A percentile compares a stretch with the other conserved stretches of the same genome.
Evolutionary conservation across 1,140 invertebrate species (phyloP).

Genomic region (Scaptomyza hsui): DNA sequence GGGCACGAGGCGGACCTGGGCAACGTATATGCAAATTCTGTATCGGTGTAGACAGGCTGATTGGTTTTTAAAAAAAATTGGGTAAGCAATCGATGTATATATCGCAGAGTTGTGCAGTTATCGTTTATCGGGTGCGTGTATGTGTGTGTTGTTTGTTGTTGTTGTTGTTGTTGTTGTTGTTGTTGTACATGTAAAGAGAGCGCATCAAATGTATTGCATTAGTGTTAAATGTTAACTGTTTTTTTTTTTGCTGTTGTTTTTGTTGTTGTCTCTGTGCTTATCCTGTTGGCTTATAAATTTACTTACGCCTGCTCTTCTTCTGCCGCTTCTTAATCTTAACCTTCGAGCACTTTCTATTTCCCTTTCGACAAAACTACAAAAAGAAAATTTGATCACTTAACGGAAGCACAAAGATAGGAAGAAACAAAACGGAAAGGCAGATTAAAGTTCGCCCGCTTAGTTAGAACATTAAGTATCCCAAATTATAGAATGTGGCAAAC

Average conservation of each 20-base stretch:
- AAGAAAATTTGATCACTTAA: constrained; percentile 39
- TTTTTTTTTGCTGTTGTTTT: not conserved
- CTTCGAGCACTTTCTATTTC: constrained; percentile 70
- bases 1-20: constrained; percentile 86
- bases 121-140: constrained; percentile 17
- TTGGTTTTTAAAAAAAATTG: constrained; percentile 24
- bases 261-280: constrained; percentile 22
- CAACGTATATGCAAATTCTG: constrained; percentile 56
- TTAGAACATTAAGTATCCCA: constrained; percentile 33
- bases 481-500: not conserved
- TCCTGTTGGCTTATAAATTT: constrained; percentile 27
- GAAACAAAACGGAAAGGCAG: not conserved
- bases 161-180: constrained; percentile 27
- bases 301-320: constrained; percentile 64
- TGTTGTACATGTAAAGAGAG: constrained; percentile 65
- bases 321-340: constrained; percentile 65
- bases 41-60: constrained; percentile 81
- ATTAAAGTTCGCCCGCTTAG: constrained; percentile 49
- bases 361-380: constrained; percentile 76
- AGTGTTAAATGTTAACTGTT: constrained; percentile 11
- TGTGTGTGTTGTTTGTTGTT: constrained; percentile 17
- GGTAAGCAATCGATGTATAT: constrained; percentile 16
- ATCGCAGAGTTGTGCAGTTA: constrained; percentile 12
- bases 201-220: constrained; percentile 20
- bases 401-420: not conserved